These are phyloP conservation scores for Felis chaus DNA, from an alignment of 2,113 vertebrate species.

Conservation along the genomic window DNA sequence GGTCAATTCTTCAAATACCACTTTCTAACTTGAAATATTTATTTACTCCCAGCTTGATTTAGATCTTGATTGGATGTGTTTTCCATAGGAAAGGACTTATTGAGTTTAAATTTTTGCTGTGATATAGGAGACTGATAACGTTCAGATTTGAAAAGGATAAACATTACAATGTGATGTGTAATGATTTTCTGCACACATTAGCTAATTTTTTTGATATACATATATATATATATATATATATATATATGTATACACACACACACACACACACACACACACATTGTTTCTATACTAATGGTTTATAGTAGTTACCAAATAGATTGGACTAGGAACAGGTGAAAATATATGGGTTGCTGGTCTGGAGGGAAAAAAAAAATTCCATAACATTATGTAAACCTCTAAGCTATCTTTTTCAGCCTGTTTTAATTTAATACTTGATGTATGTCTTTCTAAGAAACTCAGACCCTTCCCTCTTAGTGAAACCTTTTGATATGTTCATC, in stretches of 20 bases:
- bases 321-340: not conserved
- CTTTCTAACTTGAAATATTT: slow-evolving; percentile 18
- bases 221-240: not conserved
- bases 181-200: not conserved
- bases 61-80: not conserved
- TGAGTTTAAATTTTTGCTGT: not conserved
- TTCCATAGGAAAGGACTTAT: not conserved
- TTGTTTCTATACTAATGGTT: not conserved
- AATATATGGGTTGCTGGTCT: not conserved
- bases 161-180: not conserved
- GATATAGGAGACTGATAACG: slow-evolving; percentile 1
- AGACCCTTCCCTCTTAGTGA: not conserved
- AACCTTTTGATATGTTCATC: not conserved
- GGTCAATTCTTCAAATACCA: slow-evolving; percentile 9
- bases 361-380: not conserved
- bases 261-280: not conserved
- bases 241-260: not conserved
- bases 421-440: not conserved
- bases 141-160: not conserved
- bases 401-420: not conserved
- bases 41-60: slow-evolving; percentile 7
- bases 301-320: not conserved
- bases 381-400: not conserved
- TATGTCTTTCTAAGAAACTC: not conserved
- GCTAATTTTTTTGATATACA: not conserved